Evolutionary conservation across 2,113 vertebrate genomes (phyloP).

Genomic region (Leucopsar rothschildi): DNA sequence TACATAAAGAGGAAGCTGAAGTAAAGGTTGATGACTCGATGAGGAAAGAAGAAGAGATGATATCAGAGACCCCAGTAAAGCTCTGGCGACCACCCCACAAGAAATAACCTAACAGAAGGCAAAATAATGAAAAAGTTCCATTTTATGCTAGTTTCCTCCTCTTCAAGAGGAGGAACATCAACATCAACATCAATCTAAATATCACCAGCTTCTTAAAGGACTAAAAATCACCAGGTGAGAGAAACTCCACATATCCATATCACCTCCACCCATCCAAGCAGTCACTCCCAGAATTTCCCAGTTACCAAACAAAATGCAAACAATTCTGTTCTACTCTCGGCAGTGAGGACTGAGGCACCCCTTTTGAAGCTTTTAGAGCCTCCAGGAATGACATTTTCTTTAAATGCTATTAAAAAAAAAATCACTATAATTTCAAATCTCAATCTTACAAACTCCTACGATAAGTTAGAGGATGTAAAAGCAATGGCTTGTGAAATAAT

Average conservation of each 20-base stretch:
- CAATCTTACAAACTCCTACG: neutral
- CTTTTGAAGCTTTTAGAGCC: neutral
- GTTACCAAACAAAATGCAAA: neutral
- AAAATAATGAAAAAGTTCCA: neutral
- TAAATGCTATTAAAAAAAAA: neutral
- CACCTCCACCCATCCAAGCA: neutral
- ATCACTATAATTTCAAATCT: neutral
- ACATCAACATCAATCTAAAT: neutral
- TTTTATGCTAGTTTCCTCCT: neutral
- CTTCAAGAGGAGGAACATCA: neutral
- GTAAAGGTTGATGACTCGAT: neutral
- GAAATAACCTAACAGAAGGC: neutral
- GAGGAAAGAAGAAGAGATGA: neutral
- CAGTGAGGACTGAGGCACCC: neutral
- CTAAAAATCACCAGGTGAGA: neutral
- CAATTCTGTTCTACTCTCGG: neutral
- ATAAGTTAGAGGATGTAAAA: neutral
- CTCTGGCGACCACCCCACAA: neutral
- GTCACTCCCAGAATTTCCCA: neutral
- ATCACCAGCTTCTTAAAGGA: neutral
- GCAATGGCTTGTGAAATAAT: neutral
- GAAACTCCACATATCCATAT: accelerated
- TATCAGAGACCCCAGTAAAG: neutral
- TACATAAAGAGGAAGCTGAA: neutral
- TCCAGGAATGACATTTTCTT: neutral